A percentile compares a stretch with the other conserved stretches of the same genome.
Evolutionary conservation across 1,140 invertebrate species (phyloP).

Genomic region (Aleiodes sp.): DNA sequence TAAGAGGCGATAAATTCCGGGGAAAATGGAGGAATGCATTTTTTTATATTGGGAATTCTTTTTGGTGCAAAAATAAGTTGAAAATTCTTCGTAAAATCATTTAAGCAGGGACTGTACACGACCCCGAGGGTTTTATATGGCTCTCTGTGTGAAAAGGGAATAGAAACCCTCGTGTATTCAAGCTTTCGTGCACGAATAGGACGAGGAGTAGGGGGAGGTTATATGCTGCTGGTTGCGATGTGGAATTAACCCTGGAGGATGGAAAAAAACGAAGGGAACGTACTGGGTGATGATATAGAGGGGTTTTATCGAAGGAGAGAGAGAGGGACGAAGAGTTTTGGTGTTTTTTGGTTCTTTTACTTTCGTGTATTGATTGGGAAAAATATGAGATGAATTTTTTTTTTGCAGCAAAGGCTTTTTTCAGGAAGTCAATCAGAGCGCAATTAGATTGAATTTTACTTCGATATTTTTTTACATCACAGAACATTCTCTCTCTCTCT

Average conservation of each 20-base stretch:
- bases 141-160: constrained; percentile 23
- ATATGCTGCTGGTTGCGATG: background rate
- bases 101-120: constrained; percentile 2
- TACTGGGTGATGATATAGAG: background rate
- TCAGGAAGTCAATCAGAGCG: no score
- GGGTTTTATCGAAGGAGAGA: background rate
- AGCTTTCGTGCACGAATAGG: constrained; percentile 41
- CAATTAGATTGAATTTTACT: no score
- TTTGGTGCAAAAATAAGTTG: no score
- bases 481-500: no score
- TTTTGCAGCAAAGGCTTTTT: no score
- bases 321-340: background rate
- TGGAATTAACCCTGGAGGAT: constrained; percentile 22
- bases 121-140: constrained; percentile 34
- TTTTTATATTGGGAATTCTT: no score
- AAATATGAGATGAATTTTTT: constrained; percentile 3
- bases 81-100: background rate
- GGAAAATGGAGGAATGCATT: no score
- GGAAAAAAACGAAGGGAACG: constrained; percentile 1
- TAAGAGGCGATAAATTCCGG: no score
- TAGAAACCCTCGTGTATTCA: constrained; percentile 50
- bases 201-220: background rate
- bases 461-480: no score
- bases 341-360: background rate
- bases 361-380: constrained; percentile 13